phyloP scores from a whole-genome alignment of 2,888 invertebrate genomes.

The Drosophila emarginata region DNA sequence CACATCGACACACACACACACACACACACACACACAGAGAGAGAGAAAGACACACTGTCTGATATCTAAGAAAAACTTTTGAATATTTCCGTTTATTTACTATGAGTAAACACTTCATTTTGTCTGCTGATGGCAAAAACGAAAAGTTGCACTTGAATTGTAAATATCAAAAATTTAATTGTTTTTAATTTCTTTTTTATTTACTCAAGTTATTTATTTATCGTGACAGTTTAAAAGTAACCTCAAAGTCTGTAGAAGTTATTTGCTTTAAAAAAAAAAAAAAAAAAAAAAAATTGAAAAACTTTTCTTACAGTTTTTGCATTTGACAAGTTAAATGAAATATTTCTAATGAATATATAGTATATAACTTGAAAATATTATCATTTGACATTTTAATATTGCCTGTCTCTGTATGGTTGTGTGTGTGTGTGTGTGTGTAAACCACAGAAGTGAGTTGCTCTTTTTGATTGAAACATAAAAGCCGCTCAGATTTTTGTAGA shows the following conservation, averaged over 20 bases:
- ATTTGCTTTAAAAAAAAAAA: conserved; percentile 40
- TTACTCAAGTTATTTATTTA: conserved; percentile 23
- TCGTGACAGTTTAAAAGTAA: conserved; percentile 24
- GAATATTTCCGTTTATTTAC: conserved; percentile 24
- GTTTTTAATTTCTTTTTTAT: conserved; percentile 55
- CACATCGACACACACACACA: background rate
- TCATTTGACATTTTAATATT: conserved; percentile 53
- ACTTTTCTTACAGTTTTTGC: conserved; percentile 29
- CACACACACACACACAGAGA: no score
- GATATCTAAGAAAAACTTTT: background rate
- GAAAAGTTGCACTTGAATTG: conserved; percentile 43
- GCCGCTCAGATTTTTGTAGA: background rate
- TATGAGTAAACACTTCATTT: conserved; percentile 12
- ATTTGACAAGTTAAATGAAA: conserved; percentile 4
- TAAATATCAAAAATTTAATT: conserved; percentile 68
- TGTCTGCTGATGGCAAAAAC: conserved; percentile 32
- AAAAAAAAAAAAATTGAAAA: conserved; percentile 53
- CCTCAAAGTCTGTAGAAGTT: conserved; percentile 22
- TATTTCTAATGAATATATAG: conserved; percentile 46
- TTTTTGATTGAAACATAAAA: conserved; percentile 8
- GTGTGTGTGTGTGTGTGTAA: conserved; percentile 3
- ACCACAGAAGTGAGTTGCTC: background rate
- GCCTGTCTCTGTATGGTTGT: background rate
- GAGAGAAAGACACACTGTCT: no score
- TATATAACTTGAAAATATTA: conserved; percentile 38